These are phyloP conservation scores for Typhlichthys eigenmanni DNA, from an alignment of 2,797 vertebrate species.

Conservation along the genomic window DNA sequence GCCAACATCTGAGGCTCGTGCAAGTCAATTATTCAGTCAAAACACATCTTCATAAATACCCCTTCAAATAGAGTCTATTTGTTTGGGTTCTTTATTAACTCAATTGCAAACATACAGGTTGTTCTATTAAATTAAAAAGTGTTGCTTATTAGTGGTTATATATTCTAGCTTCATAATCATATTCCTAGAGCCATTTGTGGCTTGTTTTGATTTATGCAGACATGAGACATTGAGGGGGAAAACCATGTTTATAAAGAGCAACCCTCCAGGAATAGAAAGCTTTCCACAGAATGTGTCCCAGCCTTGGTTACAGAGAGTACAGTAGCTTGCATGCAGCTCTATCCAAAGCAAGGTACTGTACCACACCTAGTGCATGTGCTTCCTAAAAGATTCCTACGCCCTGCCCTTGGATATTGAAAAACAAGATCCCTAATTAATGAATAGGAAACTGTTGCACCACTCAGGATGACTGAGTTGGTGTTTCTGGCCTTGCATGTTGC, in stretches of 20 bases:
- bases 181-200: slow-evolving; percentile 6
- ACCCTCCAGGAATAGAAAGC: slow-evolving; percentile 26
- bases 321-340: slow-evolving; percentile 34
- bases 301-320: slow-evolving; percentile 50
- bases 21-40: no score
- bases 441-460: slow-evolving; percentile 29
- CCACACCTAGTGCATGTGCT: slow-evolving; percentile 38
- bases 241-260: slow-evolving; percentile 42
- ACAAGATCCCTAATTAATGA: slow-evolving; percentile 56
- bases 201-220: slow-evolving; percentile 34
- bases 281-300: slow-evolving; percentile 44
- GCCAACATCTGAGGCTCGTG: no score
- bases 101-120: no score
- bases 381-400: slow-evolving; percentile 50
- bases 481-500: slow-evolving; percentile 26
- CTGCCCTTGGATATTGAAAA: slow-evolving; percentile 50
- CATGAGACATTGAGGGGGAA: slow-evolving; percentile 8
- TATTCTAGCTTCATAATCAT: slow-evolving; percentile 11
- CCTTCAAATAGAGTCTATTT: no score
- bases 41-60: no score
- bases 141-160: slow-evolving; percentile 19
- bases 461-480: slow-evolving; percentile 30
- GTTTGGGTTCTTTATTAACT: no score
- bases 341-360: slow-evolving; percentile 23
- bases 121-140: not conserved